A percentile compares a stretch with the other conserved stretches of the same genome.
phyloP scores from a whole-genome alignment of 2,113 vertebrate genomes.

The Capreolus pygargus region DNA sequence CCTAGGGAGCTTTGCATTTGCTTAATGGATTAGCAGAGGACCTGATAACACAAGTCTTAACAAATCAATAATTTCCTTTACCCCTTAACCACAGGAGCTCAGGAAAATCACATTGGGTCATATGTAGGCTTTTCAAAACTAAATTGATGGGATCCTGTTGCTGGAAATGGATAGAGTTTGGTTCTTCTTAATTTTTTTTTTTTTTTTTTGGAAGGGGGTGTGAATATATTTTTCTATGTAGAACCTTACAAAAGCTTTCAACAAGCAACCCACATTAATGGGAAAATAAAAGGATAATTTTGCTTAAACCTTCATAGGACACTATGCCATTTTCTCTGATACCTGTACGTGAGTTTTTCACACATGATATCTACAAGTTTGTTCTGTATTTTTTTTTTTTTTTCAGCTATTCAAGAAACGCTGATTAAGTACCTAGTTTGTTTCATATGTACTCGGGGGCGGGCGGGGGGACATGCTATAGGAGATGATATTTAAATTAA shows the following conservation, averaged over 20 bases:
- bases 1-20: slow-evolving; percentile 6
- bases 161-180: not conserved
- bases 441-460: not conserved
- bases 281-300: not conserved
- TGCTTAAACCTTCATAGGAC: not conserved
- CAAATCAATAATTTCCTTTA: slow-evolving; percentile 23
- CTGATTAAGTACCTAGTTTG: not conserved
- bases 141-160: not conserved
- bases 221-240: not conserved
- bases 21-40: not conserved
- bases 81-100: not conserved
- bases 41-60: not conserved
- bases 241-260: not conserved
- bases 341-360: not conserved
- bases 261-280: not conserved
- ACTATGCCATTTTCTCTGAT: not conserved
- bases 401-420: not conserved
- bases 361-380: not conserved
- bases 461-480: not conserved
- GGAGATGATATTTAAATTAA: not conserved
- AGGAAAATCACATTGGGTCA: not conserved
- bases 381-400: not conserved
- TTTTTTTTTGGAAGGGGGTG: not conserved
- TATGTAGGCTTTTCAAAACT: not conserved
- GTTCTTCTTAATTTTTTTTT: not conserved